A percentile compares a stretch with the other conserved stretches of the same genome.
Evolutionary conservation across 2,888 invertebrate species (phyloP).

Genomic region (Sinotaia quadrata): DNA sequence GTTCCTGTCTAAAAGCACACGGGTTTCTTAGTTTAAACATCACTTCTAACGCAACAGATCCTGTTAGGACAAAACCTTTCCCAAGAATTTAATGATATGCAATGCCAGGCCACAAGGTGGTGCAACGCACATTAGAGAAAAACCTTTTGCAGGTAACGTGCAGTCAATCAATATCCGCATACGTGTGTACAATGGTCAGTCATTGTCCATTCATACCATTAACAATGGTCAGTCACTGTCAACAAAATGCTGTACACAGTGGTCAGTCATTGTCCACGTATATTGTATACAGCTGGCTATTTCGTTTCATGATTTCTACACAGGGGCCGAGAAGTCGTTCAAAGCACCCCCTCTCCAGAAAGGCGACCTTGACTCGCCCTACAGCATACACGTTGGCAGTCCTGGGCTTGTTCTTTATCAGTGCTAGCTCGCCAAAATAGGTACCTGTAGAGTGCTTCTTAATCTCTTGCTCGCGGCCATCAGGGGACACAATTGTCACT

Average conservation of each 20-base stretch:
- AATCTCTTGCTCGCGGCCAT: conserved; percentile 81
- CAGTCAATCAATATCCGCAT: not conserved
- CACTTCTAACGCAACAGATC: no score
- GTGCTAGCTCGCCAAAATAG: conserved; percentile 96
- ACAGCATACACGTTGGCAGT: conserved; percentile 85
- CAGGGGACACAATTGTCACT: conserved; percentile 84
- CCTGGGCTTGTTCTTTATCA: conserved; percentile 96
- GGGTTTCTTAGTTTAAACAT: no score
- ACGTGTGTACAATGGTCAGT: not conserved
- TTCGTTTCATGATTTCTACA: conserved; percentile 97
- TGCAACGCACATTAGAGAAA: no score
- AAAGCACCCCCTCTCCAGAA: conserved; percentile 96
- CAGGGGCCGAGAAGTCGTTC: conserved; percentile 96
- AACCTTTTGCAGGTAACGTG: not conserved
- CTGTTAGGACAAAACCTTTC: no score
- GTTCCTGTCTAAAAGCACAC: no score
- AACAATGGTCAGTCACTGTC: no score
- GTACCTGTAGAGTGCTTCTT: conserved; percentile 79
- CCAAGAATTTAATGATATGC: no score
- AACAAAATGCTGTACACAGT: no score
- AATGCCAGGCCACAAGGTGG: no score
- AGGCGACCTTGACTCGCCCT: conserved; percentile 91
- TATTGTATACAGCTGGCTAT: conserved; percentile 67
- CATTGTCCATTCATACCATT: no score
- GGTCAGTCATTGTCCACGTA: conserved; percentile 41